Percentiles rank a stretch among this genome's conserved stretches.
Evolutionary conservation across 2,797 vertebrate species (phyloP).

Genomic region (Danio choprae): DNA sequence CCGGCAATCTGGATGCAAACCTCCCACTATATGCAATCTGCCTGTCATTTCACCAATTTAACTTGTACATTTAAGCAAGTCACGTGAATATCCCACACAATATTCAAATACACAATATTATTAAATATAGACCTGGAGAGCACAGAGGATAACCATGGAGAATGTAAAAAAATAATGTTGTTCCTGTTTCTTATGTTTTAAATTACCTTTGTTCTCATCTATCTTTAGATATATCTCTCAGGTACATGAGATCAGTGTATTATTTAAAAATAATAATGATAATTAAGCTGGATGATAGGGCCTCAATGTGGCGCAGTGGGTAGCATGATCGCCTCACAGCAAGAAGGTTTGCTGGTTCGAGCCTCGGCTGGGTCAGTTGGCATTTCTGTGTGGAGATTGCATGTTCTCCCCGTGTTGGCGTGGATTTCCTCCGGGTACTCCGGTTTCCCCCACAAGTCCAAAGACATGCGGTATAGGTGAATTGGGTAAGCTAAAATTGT

Average conservation of each 20-base stretch:
- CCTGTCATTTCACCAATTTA: constrained; percentile 51
- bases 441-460: too few species aligned
- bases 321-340: too few species aligned
- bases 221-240: not conserved
- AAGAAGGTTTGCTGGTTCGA: too few species aligned
- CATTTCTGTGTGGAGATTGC: too few species aligned
- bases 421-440: too few species aligned
- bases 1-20: constrained; percentile 56
- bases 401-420: too few species aligned
- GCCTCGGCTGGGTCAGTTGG: too few species aligned
- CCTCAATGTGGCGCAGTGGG: too few species aligned
- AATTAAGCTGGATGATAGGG: not conserved
- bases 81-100: constrained; percentile 50
- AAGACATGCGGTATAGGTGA: too few species aligned
- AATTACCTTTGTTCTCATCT: not conserved
- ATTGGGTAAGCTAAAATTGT: too few species aligned
- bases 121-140: constrained; percentile 41
- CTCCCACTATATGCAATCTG: constrained; percentile 66
- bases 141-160: constrained; percentile 1
- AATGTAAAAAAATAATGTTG: not conserved
- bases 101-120: constrained; percentile 38
- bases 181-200: not conserved
- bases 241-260: not conserved
- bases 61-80: constrained; percentile 55
- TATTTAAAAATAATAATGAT: not conserved